phyloP scores from a whole-genome alignment of 2,888 invertebrate genomes.

The Ormyrus thymus region DNA sequence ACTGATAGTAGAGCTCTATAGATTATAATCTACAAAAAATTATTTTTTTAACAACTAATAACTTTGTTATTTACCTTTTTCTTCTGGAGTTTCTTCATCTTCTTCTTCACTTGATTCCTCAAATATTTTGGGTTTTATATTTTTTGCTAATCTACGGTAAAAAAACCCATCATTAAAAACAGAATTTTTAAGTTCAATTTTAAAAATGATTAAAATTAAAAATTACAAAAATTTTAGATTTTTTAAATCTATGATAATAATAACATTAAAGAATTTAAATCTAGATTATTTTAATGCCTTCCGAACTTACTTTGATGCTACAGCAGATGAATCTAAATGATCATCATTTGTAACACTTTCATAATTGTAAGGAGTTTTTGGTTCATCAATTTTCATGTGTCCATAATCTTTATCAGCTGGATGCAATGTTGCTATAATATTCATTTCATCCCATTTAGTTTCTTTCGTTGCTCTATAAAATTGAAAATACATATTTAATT shows the following conservation, averaged over 20 bases:
- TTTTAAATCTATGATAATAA: conserved; percentile 5
- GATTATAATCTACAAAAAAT: neutral
- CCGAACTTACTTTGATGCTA: conserved; percentile 84
- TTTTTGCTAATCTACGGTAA: conserved; percentile 72
- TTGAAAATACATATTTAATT: no score
- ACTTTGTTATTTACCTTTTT: conserved; percentile 69
- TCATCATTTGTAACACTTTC: conserved; percentile 78
- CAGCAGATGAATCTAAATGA: conserved; percentile 80
- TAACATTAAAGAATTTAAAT: neutral
- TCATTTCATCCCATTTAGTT: conserved; percentile 98
- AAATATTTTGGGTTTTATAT: conserved; percentile 75
- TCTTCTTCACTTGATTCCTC: conserved; percentile 73
- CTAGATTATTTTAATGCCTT: no score
- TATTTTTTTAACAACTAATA: conserved; percentile 1
- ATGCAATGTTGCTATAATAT: conserved; percentile 98
- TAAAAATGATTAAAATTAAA: conserved; percentile 2
- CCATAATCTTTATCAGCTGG: conserved; percentile 99
- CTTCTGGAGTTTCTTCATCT: conserved; percentile 76
- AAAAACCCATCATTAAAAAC: neutral
- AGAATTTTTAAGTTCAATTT: conserved; percentile 1
- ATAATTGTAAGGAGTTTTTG: conserved; percentile 93
- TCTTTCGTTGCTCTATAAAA: conserved; percentile 75
- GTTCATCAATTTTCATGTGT: conserved; percentile 98
- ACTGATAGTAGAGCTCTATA: no score
- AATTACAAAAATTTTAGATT: neutral